A percentile compares a stretch with the other conserved stretches of the same genome.
Conservation (phyloP, 2,113 vertebrate species). For the Otocyon megalotis region DNA sequence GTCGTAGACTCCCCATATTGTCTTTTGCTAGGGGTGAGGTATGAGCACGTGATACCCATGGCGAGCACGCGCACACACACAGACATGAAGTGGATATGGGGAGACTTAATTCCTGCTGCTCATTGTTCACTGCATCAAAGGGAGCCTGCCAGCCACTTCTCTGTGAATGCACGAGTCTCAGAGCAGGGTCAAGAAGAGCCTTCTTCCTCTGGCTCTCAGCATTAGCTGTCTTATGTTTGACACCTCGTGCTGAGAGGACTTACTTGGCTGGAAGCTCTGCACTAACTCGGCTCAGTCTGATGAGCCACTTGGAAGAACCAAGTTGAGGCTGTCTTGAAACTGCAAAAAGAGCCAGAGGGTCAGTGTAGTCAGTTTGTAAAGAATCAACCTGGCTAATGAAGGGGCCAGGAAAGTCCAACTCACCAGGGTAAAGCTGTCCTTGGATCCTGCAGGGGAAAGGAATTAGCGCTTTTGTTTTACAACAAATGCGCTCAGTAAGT, state of each 20-base stretch:
- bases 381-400: constrained; percentile 77
- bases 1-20: neutral
- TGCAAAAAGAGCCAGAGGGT: constrained; percentile 69
- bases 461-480: constrained; percentile 68
- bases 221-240: constrained; percentile 79
- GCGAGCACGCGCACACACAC: neutral
- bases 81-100: neutral
- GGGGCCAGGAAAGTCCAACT: constrained; percentile 70
- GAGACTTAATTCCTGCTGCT: constrained; percentile 72
- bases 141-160: constrained; percentile 67
- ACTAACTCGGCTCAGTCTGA: constrained; percentile 71
- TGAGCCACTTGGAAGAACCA: constrained; percentile 62
- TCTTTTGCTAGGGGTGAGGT: constrained; percentile 30
- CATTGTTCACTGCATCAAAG: constrained; percentile 78
- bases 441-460: constrained; percentile 51
- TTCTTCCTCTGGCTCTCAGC: constrained; percentile 70
- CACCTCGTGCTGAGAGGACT: constrained; percentile 80
- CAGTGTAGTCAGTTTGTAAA: constrained; percentile 76
- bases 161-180: constrained; percentile 56
- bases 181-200: constrained; percentile 74
- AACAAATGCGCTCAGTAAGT: neutral
- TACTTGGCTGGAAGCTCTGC: constrained; percentile 73
- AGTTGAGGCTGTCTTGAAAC: constrained; percentile 67
- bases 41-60: too few species aligned
- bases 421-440: constrained; percentile 61